A percentile compares a stretch with the other conserved stretches of the same genome.
Evolutionary conservation across 2,888 invertebrate genomes (phyloP).

Genomic region (Drosophila prostipennis): DNA sequence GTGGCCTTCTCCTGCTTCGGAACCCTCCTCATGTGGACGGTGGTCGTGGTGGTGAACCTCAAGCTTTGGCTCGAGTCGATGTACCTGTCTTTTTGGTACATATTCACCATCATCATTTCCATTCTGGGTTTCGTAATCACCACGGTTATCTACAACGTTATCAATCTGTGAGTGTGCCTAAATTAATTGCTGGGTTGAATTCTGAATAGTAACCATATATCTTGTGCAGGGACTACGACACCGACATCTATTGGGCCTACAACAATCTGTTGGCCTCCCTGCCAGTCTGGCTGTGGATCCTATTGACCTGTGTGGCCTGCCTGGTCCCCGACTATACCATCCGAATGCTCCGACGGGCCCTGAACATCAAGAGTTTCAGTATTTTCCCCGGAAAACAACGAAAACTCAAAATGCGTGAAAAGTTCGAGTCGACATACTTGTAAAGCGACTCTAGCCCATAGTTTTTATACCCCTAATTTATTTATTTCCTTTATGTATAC

Average conservation of each 20-base stretch:
- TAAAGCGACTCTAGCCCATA: conserved; percentile 52
- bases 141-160: conserved; percentile 86
- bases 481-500: conserved; percentile 59
- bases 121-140: conserved; percentile 86
- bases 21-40: conserved; percentile 86
- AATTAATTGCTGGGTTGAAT: no score
- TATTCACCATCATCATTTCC: conserved; percentile 85
- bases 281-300: conserved; percentile 87
- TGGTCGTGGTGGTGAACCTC: conserved; percentile 86
- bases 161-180: conserved; percentile 86
- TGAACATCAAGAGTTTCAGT: conserved; percentile 75
- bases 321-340: conserved; percentile 86
- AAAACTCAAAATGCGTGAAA: conserved; percentile 63
- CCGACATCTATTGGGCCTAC: conserved; percentile 87
- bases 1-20: conserved; percentile 87
- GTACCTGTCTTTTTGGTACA: conserved; percentile 86
- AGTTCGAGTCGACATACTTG: conserved; percentile 75
- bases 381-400: conserved; percentile 80
- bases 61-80: conserved; percentile 88
- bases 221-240: conserved; percentile 84
- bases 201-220: background rate
- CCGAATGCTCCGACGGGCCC: conserved; percentile 69
- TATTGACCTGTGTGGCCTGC: conserved; percentile 85
- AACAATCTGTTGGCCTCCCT: conserved; percentile 86
- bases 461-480: conserved; percentile 65